Conservation (phyloP, 2,797 vertebrate genomes). For the Alcedo quadribrachys region DNA sequence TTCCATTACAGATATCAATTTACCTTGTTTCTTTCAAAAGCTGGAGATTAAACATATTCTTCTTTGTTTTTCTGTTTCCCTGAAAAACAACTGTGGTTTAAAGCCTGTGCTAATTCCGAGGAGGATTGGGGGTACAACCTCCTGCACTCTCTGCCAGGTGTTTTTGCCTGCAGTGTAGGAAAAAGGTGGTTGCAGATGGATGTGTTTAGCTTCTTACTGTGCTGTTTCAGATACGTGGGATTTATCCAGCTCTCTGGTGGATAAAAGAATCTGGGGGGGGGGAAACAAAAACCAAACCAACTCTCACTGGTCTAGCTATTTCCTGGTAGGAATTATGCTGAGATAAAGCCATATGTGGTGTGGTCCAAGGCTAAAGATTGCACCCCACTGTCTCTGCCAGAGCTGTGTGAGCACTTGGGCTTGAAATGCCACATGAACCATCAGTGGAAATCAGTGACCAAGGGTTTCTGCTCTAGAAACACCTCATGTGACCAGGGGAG, state of each 20-base stretch:
- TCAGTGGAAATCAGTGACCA: too few relatives aligned
- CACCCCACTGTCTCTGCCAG: neutral
- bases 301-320: neutral
- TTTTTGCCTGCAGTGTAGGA: neutral
- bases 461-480: too few relatives aligned
- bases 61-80: neutral
- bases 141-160: neutral
- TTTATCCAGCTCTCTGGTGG: neutral
- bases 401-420: too few relatives aligned
- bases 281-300: too few relatives aligned
- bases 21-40: neutral
- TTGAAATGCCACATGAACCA: too few relatives aligned
- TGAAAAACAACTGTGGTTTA: neutral
- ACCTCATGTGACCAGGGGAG: too few relatives aligned
- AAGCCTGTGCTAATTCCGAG: neutral
- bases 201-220: neutral
- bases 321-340: neutral
- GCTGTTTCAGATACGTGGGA: neutral
- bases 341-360: neutral
- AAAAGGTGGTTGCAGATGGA: neutral
- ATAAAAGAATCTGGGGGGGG: too few relatives aligned
- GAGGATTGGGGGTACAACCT: neutral
- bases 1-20: conserved; percentile 20
- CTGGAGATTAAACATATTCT: neutral
- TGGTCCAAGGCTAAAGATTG: neutral